Percentiles rank a stretch among this genome's conserved stretches.
Evolutionary conservation across 2,113 vertebrate species (phyloP).

Genomic region (Lethenteron reissneri): DNA sequence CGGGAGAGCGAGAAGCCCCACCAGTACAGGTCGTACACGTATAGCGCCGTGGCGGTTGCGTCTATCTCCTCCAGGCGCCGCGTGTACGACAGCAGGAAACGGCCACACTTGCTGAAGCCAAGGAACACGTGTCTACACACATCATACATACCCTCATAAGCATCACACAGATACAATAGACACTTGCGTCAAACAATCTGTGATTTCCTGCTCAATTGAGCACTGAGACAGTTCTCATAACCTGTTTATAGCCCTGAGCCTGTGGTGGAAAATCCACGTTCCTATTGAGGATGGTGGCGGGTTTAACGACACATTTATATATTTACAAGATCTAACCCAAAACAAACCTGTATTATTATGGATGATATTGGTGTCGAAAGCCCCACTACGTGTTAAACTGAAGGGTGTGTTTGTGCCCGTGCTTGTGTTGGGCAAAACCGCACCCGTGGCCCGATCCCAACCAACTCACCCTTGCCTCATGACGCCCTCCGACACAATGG

Average conservation of each 20-base stretch:
- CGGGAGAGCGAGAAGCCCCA: constrained; percentile 85
- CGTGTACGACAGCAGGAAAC: constrained; percentile 75
- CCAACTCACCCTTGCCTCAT: constrained; percentile 48
- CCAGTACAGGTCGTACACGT: constrained; percentile 76
- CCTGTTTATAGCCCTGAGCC: too few species aligned
- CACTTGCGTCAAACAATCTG: background rate
- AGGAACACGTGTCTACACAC: constrained; percentile 57
- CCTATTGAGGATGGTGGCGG: background rate
- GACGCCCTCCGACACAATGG: constrained; percentile 63
- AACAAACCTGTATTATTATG: background rate
- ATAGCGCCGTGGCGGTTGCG: constrained; percentile 38
- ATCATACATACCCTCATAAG: background rate
- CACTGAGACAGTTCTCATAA: too few species aligned
- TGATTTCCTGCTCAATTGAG: constrained; percentile 8
- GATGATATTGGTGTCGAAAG: background rate
- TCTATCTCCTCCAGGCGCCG: constrained; percentile 58
- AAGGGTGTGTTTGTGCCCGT: background rate
- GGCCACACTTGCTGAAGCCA: constrained; percentile 73
- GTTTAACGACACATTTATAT: background rate
- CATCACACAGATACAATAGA: background rate
- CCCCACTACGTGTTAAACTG: accelerated
- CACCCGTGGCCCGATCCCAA: background rate
- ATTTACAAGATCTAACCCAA: background rate
- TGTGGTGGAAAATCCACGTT: background rate
- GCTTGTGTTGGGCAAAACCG: background rate